phyloP scores from a whole-genome alignment of 2,797 vertebrate species.

The Sebastes reedi region DNA sequence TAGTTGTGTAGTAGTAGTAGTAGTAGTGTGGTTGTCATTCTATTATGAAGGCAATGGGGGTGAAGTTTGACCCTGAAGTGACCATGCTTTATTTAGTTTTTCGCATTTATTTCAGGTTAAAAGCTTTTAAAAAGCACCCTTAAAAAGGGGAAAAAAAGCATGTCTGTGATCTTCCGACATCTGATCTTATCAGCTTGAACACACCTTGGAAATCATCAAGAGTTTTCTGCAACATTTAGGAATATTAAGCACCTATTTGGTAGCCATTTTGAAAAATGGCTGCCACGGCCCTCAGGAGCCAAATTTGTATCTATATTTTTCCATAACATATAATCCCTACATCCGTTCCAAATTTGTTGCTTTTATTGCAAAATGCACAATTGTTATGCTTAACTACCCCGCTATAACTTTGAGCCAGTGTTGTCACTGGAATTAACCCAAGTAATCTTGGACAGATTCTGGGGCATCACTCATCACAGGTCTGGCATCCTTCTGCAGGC shows the following conservation, averaged over 20 bases:
- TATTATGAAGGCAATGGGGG: not conserved
- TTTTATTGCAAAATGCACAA: not conserved
- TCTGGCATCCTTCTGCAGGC: conserved; percentile 3
- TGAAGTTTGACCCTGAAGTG: not conserved
- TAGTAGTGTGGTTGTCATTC: not conserved
- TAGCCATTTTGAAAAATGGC: too few species aligned
- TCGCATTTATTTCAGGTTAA: not conserved
- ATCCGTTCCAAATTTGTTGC: not conserved
- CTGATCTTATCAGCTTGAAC: not conserved
- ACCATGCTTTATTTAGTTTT: not conserved
- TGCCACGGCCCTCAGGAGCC: not conserved
- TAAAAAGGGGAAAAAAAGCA: not conserved
- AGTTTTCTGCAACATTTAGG: not conserved
- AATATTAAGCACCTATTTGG: not conserved
- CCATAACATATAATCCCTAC: not conserved
- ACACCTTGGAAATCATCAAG: not conserved
- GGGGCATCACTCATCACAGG: not conserved
- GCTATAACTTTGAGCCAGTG: not conserved
- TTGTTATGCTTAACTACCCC: not conserved
- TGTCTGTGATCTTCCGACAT: not conserved
- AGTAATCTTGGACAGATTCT: not conserved
- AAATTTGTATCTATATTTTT: not conserved
- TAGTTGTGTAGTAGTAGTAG: too few species aligned
- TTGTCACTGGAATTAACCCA: not conserved
- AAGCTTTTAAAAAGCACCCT: not conserved